phyloP scores from a whole-genome alignment of 2,797 vertebrate genomes.

The Gastrophryne carolinensis region DNA sequence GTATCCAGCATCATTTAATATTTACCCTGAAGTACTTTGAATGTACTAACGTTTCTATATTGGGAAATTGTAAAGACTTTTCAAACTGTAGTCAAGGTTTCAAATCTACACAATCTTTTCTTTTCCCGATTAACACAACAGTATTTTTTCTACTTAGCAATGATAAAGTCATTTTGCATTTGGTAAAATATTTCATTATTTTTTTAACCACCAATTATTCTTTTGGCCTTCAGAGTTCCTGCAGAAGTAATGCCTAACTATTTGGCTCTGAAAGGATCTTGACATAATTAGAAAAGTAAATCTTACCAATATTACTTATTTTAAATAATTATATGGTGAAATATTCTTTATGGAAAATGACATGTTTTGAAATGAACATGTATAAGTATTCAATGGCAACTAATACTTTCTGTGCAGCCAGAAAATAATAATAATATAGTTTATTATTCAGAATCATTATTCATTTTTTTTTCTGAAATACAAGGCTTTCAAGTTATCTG shows the following conservation, averaged over 20 bases:
- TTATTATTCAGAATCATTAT: constrained; percentile 5
- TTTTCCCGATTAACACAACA: too few species aligned
- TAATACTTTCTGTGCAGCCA: background rate
- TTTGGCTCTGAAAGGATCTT: constrained; percentile 1
- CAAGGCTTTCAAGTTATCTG: constrained; percentile 50
- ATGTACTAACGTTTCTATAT: too few species aligned
- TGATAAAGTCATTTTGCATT: too few species aligned
- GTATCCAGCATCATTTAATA: too few species aligned
- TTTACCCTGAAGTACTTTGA: too few species aligned
- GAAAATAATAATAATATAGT: constrained; percentile 1
- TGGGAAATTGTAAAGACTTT: too few species aligned
- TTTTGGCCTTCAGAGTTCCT: background rate
- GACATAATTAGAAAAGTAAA: background rate
- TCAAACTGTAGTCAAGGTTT: too few species aligned
- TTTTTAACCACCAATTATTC: background rate
- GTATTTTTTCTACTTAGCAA: too few species aligned
- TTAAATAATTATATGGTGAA: background rate
- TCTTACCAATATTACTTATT: background rate
- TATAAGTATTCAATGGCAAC: background rate
- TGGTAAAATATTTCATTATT: too few species aligned
- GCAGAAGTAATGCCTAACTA: background rate
- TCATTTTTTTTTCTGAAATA: constrained; percentile 51
- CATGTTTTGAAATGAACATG: constrained; percentile 6
- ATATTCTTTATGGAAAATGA: background rate
- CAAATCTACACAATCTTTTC: too few species aligned